Base-by-base conservation (phyloP, 1,140 invertebrate genomes). In the Radopholus similis region DNA sequence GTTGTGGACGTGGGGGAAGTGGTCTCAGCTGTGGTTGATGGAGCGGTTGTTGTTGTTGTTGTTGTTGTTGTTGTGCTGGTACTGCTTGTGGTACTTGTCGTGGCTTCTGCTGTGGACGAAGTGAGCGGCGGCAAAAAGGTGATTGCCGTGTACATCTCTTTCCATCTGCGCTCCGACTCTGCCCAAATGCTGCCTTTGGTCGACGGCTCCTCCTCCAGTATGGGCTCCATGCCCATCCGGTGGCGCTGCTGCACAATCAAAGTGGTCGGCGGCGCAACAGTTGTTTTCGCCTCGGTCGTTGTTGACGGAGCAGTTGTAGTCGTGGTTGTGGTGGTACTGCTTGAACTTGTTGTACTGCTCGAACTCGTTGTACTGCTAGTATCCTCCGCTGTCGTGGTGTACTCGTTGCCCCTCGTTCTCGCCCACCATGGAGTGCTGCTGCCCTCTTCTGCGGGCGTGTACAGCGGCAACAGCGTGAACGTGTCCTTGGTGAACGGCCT, bases 21-120 rank as follows among this genome's bases (percentile, higher is more conserved):
- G n/a, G n/a, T n/a, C n/a, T 8, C 26, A 21, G 44, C 26, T 15
- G 44, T 11, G 9, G 44, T 49, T 8, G 44, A 23, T 64, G 40
- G 26, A 32, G 64, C 15, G 49, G 53, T 73, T 28, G 59, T 26
- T 4, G 56, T 28, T 11, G 70, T 69, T 38, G 68, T 8, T 1
- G 9, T 6, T 49, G n/a, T 49, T 49, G 44, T 49, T 13, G 44
- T 49, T 49, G 44, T 49, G n/a, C n/a, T n/a, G n/a, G n/a, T n/a
- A n/a, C n/a, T n/a, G n/a, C n/a, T n/a, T n/a, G n/a, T n/a, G n/a
- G n/a, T n/a, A n/a, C 9, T 49, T 49, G 44, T 49, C n/a, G 44
- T 11, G 9, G 44, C 26, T 8, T n/a, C n/a, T 64, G 40, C 18
- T 38, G 64, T 55, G 49, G 64, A 23, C n/a, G 68, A 66, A 18